phyloP scores from a whole-genome alignment of 2,113 vertebrate species.

The Todiramphus saurophagus region DNA sequence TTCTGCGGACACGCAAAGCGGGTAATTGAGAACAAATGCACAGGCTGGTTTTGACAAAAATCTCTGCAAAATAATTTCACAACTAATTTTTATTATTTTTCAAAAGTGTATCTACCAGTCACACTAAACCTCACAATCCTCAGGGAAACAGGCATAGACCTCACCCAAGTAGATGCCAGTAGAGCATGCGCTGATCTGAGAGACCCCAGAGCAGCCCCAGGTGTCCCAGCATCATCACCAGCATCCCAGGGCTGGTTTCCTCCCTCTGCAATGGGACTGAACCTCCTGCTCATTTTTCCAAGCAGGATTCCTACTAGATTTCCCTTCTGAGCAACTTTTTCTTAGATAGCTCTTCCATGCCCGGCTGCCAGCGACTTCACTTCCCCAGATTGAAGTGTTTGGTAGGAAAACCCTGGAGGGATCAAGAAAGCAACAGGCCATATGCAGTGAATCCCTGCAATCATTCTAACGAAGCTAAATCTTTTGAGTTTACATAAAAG shows the following conservation, averaged over 20 bases:
- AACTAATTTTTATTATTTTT: not conserved
- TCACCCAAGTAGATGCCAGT: not conserved
- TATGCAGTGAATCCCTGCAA: constrained; percentile 45
- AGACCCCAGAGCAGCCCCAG: not conserved
- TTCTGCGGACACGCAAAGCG: not conserved
- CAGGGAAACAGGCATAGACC: not conserved
- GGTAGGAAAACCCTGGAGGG: constrained; percentile 12
- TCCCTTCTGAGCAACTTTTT: not conserved
- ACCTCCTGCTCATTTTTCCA: not conserved
- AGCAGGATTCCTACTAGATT: not conserved
- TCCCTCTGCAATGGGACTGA: not conserved
- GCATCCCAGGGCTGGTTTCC: too few relatives aligned
- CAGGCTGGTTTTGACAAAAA: rapidly evolving
- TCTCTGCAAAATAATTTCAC: not conserved
- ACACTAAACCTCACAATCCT: not conserved
- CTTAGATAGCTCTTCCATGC: not conserved
- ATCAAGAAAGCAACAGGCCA: constrained; percentile 22
- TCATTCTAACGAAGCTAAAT: constrained; percentile 55
- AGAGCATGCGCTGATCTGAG: not conserved
- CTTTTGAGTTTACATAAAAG: constrained; percentile 57
- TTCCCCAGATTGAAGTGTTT: not conserved
- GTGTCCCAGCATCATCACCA: not conserved
- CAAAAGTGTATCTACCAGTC: not conserved
- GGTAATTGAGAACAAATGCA: not conserved
- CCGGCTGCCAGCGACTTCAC: not conserved